Evolutionary conservation across 2,888 invertebrate species (phyloP), one percentile per base, ranked within the genome.

Genomic region (Drosophila mimica): DNA sequence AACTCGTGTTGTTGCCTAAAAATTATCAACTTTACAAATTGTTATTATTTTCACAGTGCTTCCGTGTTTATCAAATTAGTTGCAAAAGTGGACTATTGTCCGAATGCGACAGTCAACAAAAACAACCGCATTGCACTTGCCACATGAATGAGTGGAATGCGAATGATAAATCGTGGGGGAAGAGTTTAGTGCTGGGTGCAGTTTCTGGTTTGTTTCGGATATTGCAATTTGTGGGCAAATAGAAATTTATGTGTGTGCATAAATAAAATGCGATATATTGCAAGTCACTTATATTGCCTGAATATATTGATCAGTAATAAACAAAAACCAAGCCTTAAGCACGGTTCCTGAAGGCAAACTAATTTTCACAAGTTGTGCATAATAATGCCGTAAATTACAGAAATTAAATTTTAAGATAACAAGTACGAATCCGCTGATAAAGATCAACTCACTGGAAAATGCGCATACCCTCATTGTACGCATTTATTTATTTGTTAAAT

Each of bases 11-110:
- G 25, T 4, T 46, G 20, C 13, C 15, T 15, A 46, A 46, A 46
- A 25, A 2, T 20, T 4, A 46, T 46, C 4, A 46, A 15, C 15
- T 46, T 25, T 25, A 46, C 8, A 46, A 46, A 15, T 46, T 46
- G 28, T 46, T 46, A 40, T 46, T 46, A 15, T 15, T 46, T 25
- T 46, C 15, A 15, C 15, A 46, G 25, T 8, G 46, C 46, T 46
- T 46, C 46, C 46, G 46, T 25, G 46, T 46, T 15, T 15, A 25
- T 66, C 52, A 64, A 68, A 78, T 82, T 74, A 74, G 80, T 76
- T 84, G 80, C 80, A 62, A 66, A 76, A 74, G 49, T 70, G 70
- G 73, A 82, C 84, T 74, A 74, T 76, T 82, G 63, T 76, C 65
- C 25, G 15, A 46, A 15, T 25, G 25, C 15, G 28, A 46, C 46